Percentiles rank a stretch among this genome's conserved stretches.
Conservation (phyloP, 2,797 vertebrate genomes). For the Telmatherina bonti region DNA sequence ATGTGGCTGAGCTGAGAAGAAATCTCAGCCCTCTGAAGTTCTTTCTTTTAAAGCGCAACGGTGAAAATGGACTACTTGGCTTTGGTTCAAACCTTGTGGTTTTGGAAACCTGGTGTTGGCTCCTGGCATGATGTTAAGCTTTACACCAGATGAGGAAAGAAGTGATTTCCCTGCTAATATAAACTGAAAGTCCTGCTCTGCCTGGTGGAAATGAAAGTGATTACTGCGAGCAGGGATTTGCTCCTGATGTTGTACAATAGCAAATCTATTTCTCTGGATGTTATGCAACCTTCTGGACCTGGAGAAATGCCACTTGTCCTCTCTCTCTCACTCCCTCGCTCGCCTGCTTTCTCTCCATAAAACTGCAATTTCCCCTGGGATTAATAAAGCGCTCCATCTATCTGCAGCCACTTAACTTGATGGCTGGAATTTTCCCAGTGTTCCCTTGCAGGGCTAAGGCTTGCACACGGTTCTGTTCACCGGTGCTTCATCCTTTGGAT, state of each 20-base stretch:
- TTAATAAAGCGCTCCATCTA: conserved; percentile 21
- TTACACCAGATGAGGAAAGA: conserved; percentile 33
- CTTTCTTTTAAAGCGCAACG: too few species aligned
- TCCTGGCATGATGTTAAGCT: conserved; percentile 30
- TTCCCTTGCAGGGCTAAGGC: not conserved
- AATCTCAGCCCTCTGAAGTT: too few species aligned
- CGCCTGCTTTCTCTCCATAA: conserved; percentile 17
- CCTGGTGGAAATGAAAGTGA: conserved; percentile 52
- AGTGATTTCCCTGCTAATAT: conserved; percentile 34
- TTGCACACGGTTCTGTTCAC: conserved; percentile 5
- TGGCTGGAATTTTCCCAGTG: conserved; percentile 21
- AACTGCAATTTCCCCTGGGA: conserved; percentile 31
- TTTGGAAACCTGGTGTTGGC: conserved; percentile 5
- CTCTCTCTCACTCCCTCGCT: conserved; percentile 2
- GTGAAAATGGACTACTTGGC: too few species aligned
- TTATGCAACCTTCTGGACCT: conserved; percentile 52
- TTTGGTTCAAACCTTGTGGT: too few species aligned
- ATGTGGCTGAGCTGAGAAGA: too few species aligned
- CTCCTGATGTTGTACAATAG: conserved; percentile 37
- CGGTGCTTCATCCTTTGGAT: conserved; percentile 8
- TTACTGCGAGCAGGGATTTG: conserved; percentile 52
- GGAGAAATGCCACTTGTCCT: conserved; percentile 27
- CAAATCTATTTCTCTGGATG: conserved; percentile 36
- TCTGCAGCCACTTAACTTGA: conserved; percentile 21
- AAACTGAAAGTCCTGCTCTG: conserved; percentile 35